Evolutionary conservation across 2,113 vertebrate genomes (phyloP).

Genomic region (Octodon degus): DNA sequence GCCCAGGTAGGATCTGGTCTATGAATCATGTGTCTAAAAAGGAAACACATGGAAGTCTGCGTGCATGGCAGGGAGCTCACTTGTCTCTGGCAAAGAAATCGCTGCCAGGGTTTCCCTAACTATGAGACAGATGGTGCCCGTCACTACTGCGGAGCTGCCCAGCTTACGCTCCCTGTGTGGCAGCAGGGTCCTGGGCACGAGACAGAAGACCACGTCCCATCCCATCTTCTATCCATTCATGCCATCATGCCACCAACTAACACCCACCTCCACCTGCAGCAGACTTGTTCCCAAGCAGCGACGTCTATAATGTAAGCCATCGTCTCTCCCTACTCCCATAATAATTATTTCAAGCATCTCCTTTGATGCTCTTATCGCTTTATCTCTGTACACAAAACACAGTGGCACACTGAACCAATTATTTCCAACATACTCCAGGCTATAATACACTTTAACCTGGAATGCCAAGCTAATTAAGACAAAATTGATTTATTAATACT

Average conservation of each 20-base stretch:
- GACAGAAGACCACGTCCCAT: neutral
- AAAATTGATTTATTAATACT: conserved; percentile 51
- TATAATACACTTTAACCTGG: conserved; percentile 56
- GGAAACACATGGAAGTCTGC: conserved; percentile 32
- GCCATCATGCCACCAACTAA: neutral
- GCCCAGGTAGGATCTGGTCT: conserved; percentile 53
- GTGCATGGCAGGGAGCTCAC: conserved; percentile 53
- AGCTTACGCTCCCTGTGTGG: conserved; percentile 18
- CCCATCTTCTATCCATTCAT: neutral
- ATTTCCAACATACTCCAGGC: conserved; percentile 21
- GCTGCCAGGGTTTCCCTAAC: conserved; percentile 62
- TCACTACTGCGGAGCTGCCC: conserved; percentile 59
- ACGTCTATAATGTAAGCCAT: neutral
- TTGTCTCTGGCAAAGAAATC: conserved; percentile 71
- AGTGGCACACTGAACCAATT: conserved; percentile 58
- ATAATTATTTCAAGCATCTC: conserved; percentile 32
- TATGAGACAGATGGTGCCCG: conserved; percentile 76
- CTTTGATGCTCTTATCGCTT: conserved; percentile 3
- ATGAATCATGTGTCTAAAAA: conserved; percentile 55
- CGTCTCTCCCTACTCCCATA: neutral
- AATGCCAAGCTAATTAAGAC: conserved; percentile 63
- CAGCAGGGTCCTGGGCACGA: conserved; percentile 31
- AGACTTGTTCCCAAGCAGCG: neutral
- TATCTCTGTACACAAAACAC: conserved; percentile 34
- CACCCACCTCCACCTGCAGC: neutral